These are phyloP conservation scores for Onychomys torridus DNA, from an alignment of 2,797 vertebrate genomes.

Conservation along the genomic window DNA sequence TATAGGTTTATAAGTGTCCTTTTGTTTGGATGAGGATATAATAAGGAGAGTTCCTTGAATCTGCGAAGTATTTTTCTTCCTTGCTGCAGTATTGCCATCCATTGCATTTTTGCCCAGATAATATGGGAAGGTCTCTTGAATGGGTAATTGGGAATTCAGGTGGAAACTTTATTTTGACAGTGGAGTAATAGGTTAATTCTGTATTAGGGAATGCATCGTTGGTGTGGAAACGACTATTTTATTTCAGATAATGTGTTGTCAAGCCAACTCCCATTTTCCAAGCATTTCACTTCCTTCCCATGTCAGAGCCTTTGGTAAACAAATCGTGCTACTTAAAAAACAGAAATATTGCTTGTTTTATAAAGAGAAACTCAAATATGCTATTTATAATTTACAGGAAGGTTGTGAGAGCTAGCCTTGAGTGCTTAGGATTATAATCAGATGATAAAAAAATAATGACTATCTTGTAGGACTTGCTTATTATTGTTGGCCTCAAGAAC, in stretches of 20 bases:
- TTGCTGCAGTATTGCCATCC: not conserved
- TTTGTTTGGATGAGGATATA: constrained; percentile 12
- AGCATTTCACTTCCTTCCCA: constrained; percentile 32
- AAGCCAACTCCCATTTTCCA: constrained; percentile 36
- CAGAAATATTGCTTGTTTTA: constrained; percentile 57
- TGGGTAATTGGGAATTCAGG: constrained; percentile 22
- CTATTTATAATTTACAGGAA: constrained; percentile 55
- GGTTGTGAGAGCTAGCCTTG: constrained; percentile 14
- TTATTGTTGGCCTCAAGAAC: constrained; percentile 69
- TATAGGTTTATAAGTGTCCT: not conserved
- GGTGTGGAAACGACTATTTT: not conserved
- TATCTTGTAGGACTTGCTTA: constrained; percentile 69
- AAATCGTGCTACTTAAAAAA: constrained; percentile 48
- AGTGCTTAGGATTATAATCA: constrained; percentile 69
- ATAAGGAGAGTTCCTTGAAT: not conserved
- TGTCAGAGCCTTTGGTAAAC: constrained; percentile 45
- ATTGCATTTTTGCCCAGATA: not conserved
- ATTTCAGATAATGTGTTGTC: constrained; percentile 27
- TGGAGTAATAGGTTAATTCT: constrained; percentile 63
- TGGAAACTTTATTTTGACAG: constrained; percentile 67
- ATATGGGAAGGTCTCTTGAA: not conserved
- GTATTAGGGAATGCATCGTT: constrained; percentile 10
- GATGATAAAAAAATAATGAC: constrained; percentile 63
- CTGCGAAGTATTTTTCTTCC: not conserved
- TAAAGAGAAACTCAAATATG: constrained; percentile 50